Base-by-base conservation (phyloP, 2,113 vertebrate genomes). In the Pleuronectes platessa region DNA sequence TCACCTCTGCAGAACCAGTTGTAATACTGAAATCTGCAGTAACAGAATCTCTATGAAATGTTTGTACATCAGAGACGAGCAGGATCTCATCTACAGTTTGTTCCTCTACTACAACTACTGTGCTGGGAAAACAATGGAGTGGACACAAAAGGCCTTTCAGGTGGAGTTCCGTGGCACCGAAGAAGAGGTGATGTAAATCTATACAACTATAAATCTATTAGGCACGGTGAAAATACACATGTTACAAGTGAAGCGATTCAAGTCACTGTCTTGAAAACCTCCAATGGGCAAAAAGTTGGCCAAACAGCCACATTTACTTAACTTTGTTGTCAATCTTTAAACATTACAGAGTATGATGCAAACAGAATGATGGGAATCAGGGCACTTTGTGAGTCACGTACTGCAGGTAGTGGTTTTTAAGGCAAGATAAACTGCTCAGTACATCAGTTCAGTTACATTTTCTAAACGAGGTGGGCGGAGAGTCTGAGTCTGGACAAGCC, bases 341-440 rank as follows among this genome's bases (percentile, higher is more conserved):
- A 70, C 35, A 49, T 26, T 47, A 64, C 17, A 64, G 4, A 55
- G 54, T 9, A 59, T 6, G 15, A 61, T 26, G 55, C 20, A 42
- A 56, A 71, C 47, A 51, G 62, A 24, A 26, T 26, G 13, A 47
- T n/a, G 14, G 13, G 18, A 58, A 37, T 58, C 9, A 58, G 31
- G 51, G n/a, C 37, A 40, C 27, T 51, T 51, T 51, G 15, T 17
- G 21, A 71, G 27, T 62, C 24, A 58, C 64, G 53, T 18, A 11
- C 20, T 60, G 14, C 40, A 35, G 61, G 21, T 51, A 35, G 64
- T 69, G 56, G 12, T 74, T 68, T 67, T 80, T 26, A 81, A 69
- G 66, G 58, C 26, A 66, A 70, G 0, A 5, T 45, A 61, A 71
- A 61, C 54, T 51, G 55, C 27, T 71, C 20, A 20, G 47, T 18